These are phyloP conservation scores for Augochlora pura DNA, from an alignment of 1,140 invertebrate genomes.

Conservation along the genomic window DNA sequence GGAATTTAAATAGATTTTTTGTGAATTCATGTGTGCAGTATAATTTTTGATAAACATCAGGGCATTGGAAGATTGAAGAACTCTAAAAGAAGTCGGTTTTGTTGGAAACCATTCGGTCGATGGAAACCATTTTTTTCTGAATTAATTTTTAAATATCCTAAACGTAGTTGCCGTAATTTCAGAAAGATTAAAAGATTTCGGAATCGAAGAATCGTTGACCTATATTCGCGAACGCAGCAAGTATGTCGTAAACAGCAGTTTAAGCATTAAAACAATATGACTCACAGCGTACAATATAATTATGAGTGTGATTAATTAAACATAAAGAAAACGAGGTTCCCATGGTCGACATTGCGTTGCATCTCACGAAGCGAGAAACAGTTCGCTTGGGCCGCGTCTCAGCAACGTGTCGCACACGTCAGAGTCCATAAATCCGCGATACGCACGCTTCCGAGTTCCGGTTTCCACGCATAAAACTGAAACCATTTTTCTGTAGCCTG, in stretches of 20 bases:
- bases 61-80: too few species aligned
- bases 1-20: too few species aligned
- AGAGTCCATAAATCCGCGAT: slow-evolving; percentile 31
- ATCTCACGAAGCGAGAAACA: slow-evolving; percentile 35
- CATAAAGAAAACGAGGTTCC: slow-evolving; percentile 45
- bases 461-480: slow-evolving; percentile 38
- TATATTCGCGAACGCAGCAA: slow-evolving; percentile 10
- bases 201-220: slow-evolving; percentile 18
- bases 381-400: not conserved
- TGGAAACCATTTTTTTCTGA: too few species aligned
- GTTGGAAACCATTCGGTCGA: too few species aligned
- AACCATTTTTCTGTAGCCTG: slow-evolving; percentile 11
- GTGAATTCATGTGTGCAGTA: too few species aligned
- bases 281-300: slow-evolving; percentile 37
- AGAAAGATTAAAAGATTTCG: not conserved
- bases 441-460: slow-evolving; percentile 42
- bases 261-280: slow-evolving; percentile 37
- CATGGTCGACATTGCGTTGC: slow-evolving; percentile 50
- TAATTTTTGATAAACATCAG: too few species aligned
- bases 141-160: too few species aligned
- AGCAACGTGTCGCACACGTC: slow-evolving; percentile 18
- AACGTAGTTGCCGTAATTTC: too few species aligned
- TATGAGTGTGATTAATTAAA: slow-evolving; percentile 47
- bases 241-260: slow-evolving; percentile 31
- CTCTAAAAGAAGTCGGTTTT: too few species aligned